Evolutionary conservation across 2,113 vertebrate species (phyloP).

Genomic region (Prionailurus bengalensis): DNA sequence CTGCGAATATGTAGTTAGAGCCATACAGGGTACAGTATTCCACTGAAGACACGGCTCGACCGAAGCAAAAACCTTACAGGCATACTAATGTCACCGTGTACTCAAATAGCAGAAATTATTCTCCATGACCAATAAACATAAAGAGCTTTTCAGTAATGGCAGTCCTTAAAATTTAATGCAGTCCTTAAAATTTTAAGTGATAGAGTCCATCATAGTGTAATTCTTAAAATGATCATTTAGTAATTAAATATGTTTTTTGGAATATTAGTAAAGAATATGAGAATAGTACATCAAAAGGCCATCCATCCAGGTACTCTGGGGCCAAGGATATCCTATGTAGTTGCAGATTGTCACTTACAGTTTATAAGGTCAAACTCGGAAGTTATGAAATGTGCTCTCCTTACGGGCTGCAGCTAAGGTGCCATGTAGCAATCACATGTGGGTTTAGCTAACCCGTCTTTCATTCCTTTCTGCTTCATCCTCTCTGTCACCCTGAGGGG

Average conservation of each 20-base stretch:
- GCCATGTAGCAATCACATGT: accelerated
- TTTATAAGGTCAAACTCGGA: background rate
- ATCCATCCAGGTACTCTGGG: background rate
- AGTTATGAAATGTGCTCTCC: background rate
- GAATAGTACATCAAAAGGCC: background rate
- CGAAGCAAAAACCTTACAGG: background rate
- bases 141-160: background rate
- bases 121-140: background rate
- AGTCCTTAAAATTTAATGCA: background rate
- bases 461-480: background rate
- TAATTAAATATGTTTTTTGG: background rate
- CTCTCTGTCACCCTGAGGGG: background rate
- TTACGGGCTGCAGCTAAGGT: background rate
- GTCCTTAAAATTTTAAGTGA: background rate
- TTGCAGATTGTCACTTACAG: background rate
- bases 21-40: background rate
- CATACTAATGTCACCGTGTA: background rate
- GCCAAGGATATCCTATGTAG: background rate
- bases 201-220: background rate
- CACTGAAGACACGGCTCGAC: background rate
- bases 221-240: background rate
- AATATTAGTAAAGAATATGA: background rate
- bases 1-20: background rate
- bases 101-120: background rate
- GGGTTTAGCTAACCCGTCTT: background rate